A percentile compares a stretch with the other conserved stretches of the same genome.
Evolutionary conservation across 1,140 invertebrate genomes (phyloP).

Genomic region (Drosophila baimaii): DNA sequence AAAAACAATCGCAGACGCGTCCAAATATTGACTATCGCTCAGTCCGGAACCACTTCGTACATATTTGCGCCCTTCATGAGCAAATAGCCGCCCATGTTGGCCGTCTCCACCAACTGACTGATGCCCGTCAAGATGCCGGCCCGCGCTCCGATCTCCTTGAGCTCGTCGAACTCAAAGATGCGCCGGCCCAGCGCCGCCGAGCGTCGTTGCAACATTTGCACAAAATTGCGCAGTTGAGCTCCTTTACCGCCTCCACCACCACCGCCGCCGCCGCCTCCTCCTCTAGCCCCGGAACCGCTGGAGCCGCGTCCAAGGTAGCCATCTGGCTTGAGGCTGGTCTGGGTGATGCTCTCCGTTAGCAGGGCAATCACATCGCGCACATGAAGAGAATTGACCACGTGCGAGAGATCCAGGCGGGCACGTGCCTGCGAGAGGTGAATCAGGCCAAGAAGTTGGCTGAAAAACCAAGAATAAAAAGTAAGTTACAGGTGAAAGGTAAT

Average conservation of each 20-base stretch:
- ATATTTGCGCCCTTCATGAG: conserved; percentile 92
- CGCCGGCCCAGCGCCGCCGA: conserved; percentile 88
- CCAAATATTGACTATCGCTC: conserved; percentile 52
- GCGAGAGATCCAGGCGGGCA: conserved; percentile 93
- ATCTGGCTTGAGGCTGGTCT: conserved; percentile 88
- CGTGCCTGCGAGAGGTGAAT: conserved; percentile 95
- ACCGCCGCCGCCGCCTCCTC: conserved; percentile 86
- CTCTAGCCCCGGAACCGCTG: neutral
- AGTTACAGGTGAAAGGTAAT: too few relatives aligned
- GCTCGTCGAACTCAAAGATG: conserved; percentile 90
- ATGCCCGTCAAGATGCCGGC: conserved; percentile 88
- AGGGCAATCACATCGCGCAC: conserved; percentile 94
- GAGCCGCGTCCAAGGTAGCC: conserved; percentile 8
- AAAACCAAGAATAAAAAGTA: conserved; percentile 4
- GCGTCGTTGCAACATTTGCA: conserved; percentile 88
- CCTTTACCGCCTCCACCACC: conserved; percentile 89
- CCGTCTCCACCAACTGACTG: conserved; percentile 88
- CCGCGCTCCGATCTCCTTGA: conserved; percentile 88
- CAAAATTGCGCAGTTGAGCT: conserved; percentile 90
- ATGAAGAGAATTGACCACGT: conserved; percentile 91
- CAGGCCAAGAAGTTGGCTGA: conserved; percentile 86
- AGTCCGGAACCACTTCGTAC: conserved; percentile 87
- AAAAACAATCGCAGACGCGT: conserved; percentile 14
- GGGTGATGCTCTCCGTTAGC: conserved; percentile 91
- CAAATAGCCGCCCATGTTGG: conserved; percentile 94